These are phyloP conservation scores for Stenolophus ochropezus DNA, from an alignment of 2,888 invertebrate genomes.

Conservation along the genomic window DNA sequence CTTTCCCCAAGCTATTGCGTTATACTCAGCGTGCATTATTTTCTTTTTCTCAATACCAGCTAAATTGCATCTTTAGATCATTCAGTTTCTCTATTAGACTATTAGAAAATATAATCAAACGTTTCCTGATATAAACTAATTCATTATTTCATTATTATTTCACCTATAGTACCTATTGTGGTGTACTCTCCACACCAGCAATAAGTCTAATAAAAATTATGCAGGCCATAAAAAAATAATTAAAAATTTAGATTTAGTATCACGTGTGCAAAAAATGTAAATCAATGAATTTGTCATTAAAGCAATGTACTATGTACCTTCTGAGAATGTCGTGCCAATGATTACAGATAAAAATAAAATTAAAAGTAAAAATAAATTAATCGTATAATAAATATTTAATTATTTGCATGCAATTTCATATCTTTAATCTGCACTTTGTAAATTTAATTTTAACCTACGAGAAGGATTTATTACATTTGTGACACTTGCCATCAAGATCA, in stretches of 20 bases:
- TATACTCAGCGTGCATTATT: slow-evolving; percentile 29
- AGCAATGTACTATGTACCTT: too few relatives aligned
- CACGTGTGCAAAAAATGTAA: too few relatives aligned
- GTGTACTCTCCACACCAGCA: too few relatives aligned
- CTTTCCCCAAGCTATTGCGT: slow-evolving; percentile 51
- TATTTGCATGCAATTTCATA: slow-evolving; percentile 6
- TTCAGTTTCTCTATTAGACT: not conserved
- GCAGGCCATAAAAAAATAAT: too few relatives aligned
- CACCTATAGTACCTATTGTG: too few relatives aligned
- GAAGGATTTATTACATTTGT: not conserved
- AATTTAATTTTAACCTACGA: not conserved
- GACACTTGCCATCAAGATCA: not conserved
- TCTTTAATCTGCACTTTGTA: slow-evolving; percentile 7
- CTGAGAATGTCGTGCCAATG: too few relatives aligned
- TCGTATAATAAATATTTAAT: not conserved
- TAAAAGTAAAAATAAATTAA: too few relatives aligned
- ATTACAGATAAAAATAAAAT: too few relatives aligned
- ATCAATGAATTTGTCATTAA: too few relatives aligned
- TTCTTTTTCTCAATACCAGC: slow-evolving; percentile 13
- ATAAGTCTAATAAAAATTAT: too few relatives aligned
- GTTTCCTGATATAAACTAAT: not conserved
- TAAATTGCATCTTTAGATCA: not conserved
- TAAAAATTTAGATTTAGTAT: too few relatives aligned
- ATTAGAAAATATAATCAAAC: not conserved
- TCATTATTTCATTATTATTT: too few relatives aligned